phyloP scores from a whole-genome alignment of 2,888 invertebrate species.

The Heteromyza rotundicornis region DNA sequence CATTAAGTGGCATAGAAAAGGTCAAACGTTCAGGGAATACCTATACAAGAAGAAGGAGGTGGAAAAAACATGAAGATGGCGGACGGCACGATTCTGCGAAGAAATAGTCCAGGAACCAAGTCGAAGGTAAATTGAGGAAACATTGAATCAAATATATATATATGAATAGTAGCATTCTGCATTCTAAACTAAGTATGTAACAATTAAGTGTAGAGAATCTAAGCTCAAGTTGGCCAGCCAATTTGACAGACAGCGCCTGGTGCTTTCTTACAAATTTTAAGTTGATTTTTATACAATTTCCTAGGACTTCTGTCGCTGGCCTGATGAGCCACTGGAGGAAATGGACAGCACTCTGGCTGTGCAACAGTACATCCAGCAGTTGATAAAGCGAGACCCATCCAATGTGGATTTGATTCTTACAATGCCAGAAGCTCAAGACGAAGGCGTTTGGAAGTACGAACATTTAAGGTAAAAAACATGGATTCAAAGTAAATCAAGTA shows the following conservation, averaged over 20 bases:
- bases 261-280: no score
- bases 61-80: constrained; percentile 77
- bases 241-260: no score
- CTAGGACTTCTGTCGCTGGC: constrained; percentile 97
- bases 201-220: no score
- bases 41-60: not conserved
- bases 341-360: constrained; percentile 99
- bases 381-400: constrained; percentile 89
- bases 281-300: not conserved
- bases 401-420: constrained; percentile 93
- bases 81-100: constrained; percentile 81
- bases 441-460: constrained; percentile 99
- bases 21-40: no score
- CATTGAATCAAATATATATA: no score
- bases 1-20: no score
- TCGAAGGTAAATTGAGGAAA: constrained; percentile 80
- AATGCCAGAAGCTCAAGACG: constrained; percentile 97
- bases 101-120: constrained; percentile 91
- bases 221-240: no score
- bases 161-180: no score
- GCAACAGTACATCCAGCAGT: constrained; percentile 98
- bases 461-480: constrained; percentile 82
- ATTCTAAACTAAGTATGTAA: no score
- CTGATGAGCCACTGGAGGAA: constrained; percentile 97
- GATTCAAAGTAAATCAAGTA: not conserved